Evolutionary conservation across 2,888 invertebrate species (phyloP), one percentile per base, ranked within the genome.

Genomic region (Apocheima hispidaria): DNA sequence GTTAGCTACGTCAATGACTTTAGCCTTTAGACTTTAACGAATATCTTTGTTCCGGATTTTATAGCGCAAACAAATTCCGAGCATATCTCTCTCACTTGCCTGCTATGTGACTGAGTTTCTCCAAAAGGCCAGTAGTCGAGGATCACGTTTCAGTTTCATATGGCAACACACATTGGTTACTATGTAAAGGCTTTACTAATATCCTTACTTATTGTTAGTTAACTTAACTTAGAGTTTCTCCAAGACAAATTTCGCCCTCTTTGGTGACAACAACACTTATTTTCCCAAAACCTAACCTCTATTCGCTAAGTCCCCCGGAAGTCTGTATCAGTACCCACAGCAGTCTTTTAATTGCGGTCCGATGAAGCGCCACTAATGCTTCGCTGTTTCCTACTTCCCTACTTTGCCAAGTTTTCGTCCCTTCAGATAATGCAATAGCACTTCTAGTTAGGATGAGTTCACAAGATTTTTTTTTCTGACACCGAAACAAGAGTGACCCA

Each of bases 261-360:
- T 61, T 59, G 40, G 40, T 43, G 59, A 59, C 68, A 51, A 50
- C 38, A 41, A 33, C 46, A 53, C 38, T 35, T 35, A 35, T 35
- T 49, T 61, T 66, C 58, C 57, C 55, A 33, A 54, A 46, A 56
- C 36, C 21, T 63, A 63, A 60, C 60, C 48, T 61, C 49, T 46
- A 60, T 58, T 51, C 60, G 18, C 61, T 68, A 67, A 75, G 72
- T 69, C 65, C 48, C 63, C 52, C 14, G 60, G 55, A 72, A 80
- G 72, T 81, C 72, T 75, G 73, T 81, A 82, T 83, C 83, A 77
- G 79, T 82, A 77, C 74, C 74, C 67, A 63, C 72, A 69, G 73
- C 74, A 80, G 81, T 80, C 85, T 86, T 89, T 90, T 92, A 92
- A 92, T 92, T 92, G 91, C 86, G 84, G 83, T 81, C 84, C 90